Conservation (phyloP, 2,797 vertebrate genomes). For the Urocyon cinereoargenteus region DNA sequence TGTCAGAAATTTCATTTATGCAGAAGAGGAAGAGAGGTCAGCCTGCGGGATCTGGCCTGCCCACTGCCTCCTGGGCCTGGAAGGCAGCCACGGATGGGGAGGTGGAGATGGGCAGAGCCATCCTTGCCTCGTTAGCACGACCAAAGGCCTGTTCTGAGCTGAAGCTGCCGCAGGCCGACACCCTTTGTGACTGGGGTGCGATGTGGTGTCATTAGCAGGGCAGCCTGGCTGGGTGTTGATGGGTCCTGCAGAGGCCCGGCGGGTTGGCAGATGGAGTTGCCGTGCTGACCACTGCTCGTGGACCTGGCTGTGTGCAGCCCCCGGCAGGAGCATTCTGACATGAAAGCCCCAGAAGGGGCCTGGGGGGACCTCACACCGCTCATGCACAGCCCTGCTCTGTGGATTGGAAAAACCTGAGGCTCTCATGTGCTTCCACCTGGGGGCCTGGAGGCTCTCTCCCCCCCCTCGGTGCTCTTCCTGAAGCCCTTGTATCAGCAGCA, state of each 20-base stretch:
- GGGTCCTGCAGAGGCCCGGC: not conserved
- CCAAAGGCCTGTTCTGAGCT: not conserved
- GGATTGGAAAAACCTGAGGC: not conserved
- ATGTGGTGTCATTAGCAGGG: constrained; percentile 38
- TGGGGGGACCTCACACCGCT: not conserved
- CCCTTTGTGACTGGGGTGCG: constrained; percentile 63
- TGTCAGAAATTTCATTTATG: constrained; percentile 60
- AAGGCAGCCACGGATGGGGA: not conserved
- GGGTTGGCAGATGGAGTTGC: not conserved
- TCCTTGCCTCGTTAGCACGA: constrained; percentile 51
- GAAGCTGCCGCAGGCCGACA: constrained; percentile 33
- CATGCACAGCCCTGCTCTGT: not conserved
- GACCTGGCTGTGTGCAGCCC: accelerated
- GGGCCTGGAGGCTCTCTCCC: not conserved
- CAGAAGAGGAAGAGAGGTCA: not conserved
- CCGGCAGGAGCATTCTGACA: not conserved
- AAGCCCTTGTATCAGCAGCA: not conserved
- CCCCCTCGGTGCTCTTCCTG: not conserved
- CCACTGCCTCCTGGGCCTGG: not conserved
- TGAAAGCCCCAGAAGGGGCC: not conserved
- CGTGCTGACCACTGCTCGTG: not conserved
- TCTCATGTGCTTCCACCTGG: not conserved
- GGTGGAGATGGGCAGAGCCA: not conserved
- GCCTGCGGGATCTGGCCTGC: not conserved
- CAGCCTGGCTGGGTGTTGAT: not conserved